Evolutionary conservation across 2,888 invertebrate genomes (phyloP).

Genomic region (Euplexia lucipara): DNA sequence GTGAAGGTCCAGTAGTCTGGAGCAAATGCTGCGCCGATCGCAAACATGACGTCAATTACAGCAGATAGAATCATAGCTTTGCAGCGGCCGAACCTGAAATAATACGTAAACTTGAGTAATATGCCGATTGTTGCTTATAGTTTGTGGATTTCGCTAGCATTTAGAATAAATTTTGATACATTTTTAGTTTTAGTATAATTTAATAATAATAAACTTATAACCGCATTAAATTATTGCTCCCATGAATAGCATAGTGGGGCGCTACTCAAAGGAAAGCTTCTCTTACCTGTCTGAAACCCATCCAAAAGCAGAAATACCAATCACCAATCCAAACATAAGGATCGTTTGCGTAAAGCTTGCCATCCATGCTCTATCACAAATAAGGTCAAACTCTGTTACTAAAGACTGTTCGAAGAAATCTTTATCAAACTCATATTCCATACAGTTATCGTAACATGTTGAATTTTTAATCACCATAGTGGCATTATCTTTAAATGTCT

Average conservation of each 20-base stretch:
- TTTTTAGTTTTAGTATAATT: no score
- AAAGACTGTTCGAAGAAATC: conserved; percentile 71
- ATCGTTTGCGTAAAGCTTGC: conserved; percentile 76
- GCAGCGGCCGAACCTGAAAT: conserved; percentile 82
- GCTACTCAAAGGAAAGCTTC: background rate
- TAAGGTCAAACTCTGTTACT: conserved; percentile 74
- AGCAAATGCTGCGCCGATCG: conserved; percentile 92
- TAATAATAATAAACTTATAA: no score
- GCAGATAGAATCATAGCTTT: conserved; percentile 92
- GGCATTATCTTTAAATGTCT: conserved; percentile 62
- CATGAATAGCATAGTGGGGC: no score
- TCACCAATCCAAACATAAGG: conserved; percentile 75
- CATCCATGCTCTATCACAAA: conserved; percentile 77
- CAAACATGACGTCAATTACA: conserved; percentile 92
- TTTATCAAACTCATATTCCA: conserved; percentile 69
- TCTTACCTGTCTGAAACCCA: conserved; percentile 85
- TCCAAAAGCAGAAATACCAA: conserved; percentile 74
- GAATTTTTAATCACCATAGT: conserved; percentile 65
- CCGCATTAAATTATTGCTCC: background rate
- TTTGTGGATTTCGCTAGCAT: no score
- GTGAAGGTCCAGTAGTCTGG: conserved; percentile 91
- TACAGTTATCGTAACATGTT: conserved; percentile 75
- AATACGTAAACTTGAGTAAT: background rate
- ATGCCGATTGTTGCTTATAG: no score
- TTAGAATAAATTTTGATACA: no score